Conservation (phyloP, 2,797 vertebrate genomes). For the Syndactyla subalaris region DNA sequence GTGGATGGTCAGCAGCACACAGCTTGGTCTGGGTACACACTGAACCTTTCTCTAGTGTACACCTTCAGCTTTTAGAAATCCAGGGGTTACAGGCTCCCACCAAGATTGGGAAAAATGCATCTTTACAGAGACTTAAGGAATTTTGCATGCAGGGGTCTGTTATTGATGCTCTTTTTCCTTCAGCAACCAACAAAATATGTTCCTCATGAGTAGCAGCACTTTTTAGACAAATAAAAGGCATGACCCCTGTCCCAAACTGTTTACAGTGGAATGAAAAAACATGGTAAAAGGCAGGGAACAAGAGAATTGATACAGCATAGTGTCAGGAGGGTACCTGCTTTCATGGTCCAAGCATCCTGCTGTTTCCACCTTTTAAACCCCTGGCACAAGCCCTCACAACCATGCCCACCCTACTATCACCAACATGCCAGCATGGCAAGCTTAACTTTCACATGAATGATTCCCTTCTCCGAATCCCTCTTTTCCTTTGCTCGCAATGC, state of each 20-base stretch:
- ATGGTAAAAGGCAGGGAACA: background rate
- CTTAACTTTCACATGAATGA: background rate
- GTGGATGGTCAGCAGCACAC: accelerated
- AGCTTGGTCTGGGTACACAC: background rate
- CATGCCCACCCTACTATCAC: background rate
- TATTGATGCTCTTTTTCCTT: background rate
- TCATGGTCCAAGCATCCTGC: background rate
- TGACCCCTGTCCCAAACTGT: background rate
- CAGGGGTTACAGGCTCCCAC: background rate
- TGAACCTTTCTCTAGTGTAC: background rate
- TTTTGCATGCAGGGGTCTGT: background rate
- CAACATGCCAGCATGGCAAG: background rate
- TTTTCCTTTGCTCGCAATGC: background rate
- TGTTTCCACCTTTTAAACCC: background rate
- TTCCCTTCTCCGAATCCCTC: background rate
- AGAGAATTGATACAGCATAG: background rate
- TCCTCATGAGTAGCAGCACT: background rate
- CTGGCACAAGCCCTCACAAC: background rate
- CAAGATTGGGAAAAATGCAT: background rate
- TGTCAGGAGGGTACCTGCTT: background rate
- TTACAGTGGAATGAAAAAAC: background rate
- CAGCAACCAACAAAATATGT: background rate
- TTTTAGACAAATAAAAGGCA: background rate
- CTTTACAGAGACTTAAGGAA: background rate
- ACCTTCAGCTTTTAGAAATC: background rate